Evolutionary conservation across 1,140 invertebrate species (phyloP), one percentile per base, ranked within the genome.

Genomic region (Orius laevigatus): DNA sequence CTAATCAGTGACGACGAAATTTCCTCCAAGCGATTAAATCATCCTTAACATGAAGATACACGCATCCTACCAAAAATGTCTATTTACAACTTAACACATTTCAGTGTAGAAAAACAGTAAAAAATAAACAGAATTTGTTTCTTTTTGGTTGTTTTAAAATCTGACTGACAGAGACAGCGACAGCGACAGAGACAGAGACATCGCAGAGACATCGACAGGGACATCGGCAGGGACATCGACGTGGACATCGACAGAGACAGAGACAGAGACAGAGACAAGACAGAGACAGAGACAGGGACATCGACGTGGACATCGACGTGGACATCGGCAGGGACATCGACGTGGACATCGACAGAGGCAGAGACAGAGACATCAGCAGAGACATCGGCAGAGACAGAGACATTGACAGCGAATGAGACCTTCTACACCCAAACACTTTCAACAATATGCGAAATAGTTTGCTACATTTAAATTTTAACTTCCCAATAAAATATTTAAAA

Each of bases 161-260:
- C 11, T 12, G 38, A 40, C 11, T 12, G 38, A 40, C 11, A 40
- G 38, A 40, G 38, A 8, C 11, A 40, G 38, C n/a, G 38, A 40
- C 11, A 40, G 38, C 5, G 38, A 40, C 11, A 40, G 38, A 40
- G 38, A 40, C 11, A 40, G 38, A 40, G 38, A 40, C 11, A 40
- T 11, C n/a, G 38, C 11, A 40, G 38, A 40, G 38, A 40, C 11
- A 40, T 11, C 5, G 38, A 40, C 11, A 40, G 38, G 16, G 38
- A 40, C 11, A 40, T 11, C n/a, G 52, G 0, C 53, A 59, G n/a
- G n/a, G n/a, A n/a, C n/a, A n/a, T n/a, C n/a, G n/a, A n/a, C n/a
- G n/a, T n/a, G n/a, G n/a, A n/a, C 31, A 55, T 54, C 34, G 60
- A 60, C 9, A 56, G 59, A 32, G 56, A 61, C 47, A 59, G 61